Evolutionary conservation across 2,113 vertebrate species (phyloP), one percentile per base, ranked within the genome.

Genomic region (Oreotrochilus melanogaster): DNA sequence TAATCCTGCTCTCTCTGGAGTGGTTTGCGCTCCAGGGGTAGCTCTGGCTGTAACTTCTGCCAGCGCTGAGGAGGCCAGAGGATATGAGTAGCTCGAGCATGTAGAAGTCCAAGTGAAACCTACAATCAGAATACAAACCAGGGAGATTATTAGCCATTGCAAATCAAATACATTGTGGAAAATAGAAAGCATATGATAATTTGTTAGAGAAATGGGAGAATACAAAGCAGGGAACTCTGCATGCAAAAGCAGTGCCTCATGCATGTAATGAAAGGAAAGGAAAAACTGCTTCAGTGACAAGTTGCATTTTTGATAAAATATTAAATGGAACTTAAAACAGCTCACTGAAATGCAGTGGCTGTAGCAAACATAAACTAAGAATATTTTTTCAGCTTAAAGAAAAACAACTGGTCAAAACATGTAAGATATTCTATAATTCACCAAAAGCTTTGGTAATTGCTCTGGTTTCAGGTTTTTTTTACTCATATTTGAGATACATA

Each of bases 31-130:
- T 98, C 98, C 0, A 97, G 96, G 76, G 97, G 98, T 4, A 98
- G 92, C 61, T 93, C 10, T 3, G 98, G 89, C n/a, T 98, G 71
- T n/a, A 98, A n/a, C 71, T 95, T 98, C 91, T 97, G 98, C 98
- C 98, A 98, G 83, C 98, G 97, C 1, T 89, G 90, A 1, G 98
- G 98, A 56, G 98, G 98, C 98, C 98, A 98, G n/a, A 98, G 95
- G 50, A 98, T 98, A 65, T 98, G 98, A 45, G 98, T 98, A 15
- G 98, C 98, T 35, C 97, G 96, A 60, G 97, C 98, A 88, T 98
- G 98, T 1, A 98, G 93, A 62, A 98, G 98, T 78, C 98, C 98
- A 79, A 98, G 96, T 58, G 98, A 98, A 86, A 98, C 97, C 98
- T 98, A 87, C n/a, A 93, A 48, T 8, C 84, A 78, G 33, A 83